phyloP scores from a whole-genome alignment of 2,888 invertebrate species.

The Cerceris rybyensis region DNA sequence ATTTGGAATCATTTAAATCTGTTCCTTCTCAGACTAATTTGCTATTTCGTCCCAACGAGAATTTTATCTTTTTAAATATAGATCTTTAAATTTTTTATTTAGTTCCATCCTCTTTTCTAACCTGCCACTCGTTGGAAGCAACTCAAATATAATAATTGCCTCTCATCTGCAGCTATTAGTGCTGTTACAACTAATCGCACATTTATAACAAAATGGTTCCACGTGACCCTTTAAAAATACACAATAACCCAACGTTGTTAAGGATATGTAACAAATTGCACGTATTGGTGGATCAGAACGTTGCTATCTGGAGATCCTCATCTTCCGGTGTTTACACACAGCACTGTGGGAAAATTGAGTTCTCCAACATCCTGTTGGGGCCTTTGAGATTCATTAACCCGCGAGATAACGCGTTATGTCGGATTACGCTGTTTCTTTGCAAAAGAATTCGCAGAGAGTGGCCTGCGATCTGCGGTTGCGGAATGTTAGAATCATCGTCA shows the following conservation, averaged over 20 bases:
- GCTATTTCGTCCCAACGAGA: no score
- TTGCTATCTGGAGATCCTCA: slow-evolving; percentile 19
- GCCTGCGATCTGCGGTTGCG: not conserved
- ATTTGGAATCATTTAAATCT: no score
- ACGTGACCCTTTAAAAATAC: slow-evolving; percentile 2
- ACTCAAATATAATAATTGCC: no score
- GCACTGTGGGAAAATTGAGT: slow-evolving; percentile 64
- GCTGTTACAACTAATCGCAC: not conserved
- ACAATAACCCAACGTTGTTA: not conserved
- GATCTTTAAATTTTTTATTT: no score
- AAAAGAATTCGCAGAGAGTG: slow-evolving; percentile 23
- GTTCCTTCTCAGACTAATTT: no score
- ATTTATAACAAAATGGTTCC: not conserved
- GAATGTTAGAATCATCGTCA: slow-evolving; percentile 6
- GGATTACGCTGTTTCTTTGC: slow-evolving; percentile 50
- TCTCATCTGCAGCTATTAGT: no score
- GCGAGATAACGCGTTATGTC: slow-evolving; percentile 54
- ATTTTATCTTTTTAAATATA: no score
- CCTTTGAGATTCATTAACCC: slow-evolving; percentile 65
- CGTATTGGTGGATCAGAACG: slow-evolving; percentile 35
- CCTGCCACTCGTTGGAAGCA: no score
- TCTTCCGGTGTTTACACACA: slow-evolving; percentile 27
- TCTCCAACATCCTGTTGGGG: slow-evolving; percentile 23
- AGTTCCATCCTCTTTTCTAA: no score
- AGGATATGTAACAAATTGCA: slow-evolving; percentile 43